phyloP scores from a whole-genome alignment of 2,888 invertebrate species.

The Phrixothrix hirtus region DNA sequence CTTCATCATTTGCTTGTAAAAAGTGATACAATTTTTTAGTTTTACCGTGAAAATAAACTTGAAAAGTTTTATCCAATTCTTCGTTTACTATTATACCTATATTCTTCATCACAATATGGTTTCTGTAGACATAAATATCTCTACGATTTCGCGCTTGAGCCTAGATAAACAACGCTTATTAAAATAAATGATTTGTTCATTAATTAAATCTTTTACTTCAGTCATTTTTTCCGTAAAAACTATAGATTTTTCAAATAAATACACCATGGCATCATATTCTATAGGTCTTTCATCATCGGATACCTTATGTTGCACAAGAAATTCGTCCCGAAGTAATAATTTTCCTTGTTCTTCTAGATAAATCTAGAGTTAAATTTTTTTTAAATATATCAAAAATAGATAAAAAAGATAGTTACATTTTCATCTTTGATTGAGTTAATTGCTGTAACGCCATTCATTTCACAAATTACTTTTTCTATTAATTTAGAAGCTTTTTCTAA shows the following conservation, averaged over 20 bases:
- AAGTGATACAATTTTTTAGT: conserved; percentile 10
- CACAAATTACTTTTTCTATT: conserved; percentile 1
- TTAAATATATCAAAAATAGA: too few relatives aligned
- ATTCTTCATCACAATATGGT: conserved; percentile 2
- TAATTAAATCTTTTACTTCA: conserved; percentile 16
- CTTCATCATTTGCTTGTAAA: conserved; percentile 9
- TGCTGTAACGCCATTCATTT: conserved; percentile 11
- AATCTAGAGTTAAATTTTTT: conserved; percentile 9
- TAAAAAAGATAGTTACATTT: too few relatives aligned
- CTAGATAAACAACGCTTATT: too few relatives aligned
- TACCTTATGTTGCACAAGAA: conserved; percentile 1
- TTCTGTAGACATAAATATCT: not conserved
- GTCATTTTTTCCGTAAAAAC: conserved; percentile 22
- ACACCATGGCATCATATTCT: conserved; percentile 26
- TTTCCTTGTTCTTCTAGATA: conserved; percentile 11
- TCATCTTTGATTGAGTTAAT: conserved; percentile 15
- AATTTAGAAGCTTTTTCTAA: conserved; percentile 3
- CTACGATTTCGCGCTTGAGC: not conserved
- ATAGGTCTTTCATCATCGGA: not conserved
- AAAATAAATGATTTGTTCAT: too few relatives aligned
- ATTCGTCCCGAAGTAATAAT: conserved; percentile 8
- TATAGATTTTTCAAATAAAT: conserved; percentile 29
- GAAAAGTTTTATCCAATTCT: conserved; percentile 8
- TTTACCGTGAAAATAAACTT: conserved; percentile 1
- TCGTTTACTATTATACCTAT: conserved; percentile 13